Conservation (phyloP, 2,113 vertebrate genomes). For the Calyptommatus sinebrachiatus region DNA sequence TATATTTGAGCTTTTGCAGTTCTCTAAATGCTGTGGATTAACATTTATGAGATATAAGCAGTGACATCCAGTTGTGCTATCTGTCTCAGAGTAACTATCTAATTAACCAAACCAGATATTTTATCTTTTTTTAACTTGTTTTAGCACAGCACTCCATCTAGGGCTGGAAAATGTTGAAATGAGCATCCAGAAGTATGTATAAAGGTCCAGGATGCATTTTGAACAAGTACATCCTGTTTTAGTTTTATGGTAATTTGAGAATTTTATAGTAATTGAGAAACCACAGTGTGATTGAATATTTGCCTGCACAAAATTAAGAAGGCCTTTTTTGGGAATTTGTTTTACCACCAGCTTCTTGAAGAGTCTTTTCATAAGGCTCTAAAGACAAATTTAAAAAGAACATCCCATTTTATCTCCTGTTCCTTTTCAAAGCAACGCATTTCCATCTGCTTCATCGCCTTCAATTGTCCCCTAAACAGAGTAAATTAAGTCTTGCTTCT, state of each 20-base stretch:
- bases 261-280: conserved; percentile 10
- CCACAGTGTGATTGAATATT: conserved; percentile 19
- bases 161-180: conserved; percentile 30
- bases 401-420: conserved; percentile 31
- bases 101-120: neutral
- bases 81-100: too few species aligned
- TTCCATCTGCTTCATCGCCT: conserved; percentile 15
- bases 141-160: conserved; percentile 15
- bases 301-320: neutral
- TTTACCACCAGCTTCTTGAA: conserved; percentile 16
- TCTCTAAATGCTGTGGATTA: too few species aligned
- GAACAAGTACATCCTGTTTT: neutral
- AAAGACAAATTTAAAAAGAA: conserved; percentile 19
- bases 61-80: too few species aligned
- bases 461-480: conserved; percentile 22
- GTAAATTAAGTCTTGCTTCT: conserved; percentile 12
- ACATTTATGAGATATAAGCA: too few species aligned
- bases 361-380: neutral
- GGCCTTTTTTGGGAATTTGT: neutral
- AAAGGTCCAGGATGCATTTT: conserved; percentile 30
- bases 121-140: neutral
- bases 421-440: conserved; percentile 13
- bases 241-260: conserved; percentile 23
- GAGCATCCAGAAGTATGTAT: conserved; percentile 36
- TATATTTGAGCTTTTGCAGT: too few species aligned